Evolutionary conservation across 2,797 vertebrate species (phyloP).

Genomic region (Pseudomugil tenellus): DNA sequence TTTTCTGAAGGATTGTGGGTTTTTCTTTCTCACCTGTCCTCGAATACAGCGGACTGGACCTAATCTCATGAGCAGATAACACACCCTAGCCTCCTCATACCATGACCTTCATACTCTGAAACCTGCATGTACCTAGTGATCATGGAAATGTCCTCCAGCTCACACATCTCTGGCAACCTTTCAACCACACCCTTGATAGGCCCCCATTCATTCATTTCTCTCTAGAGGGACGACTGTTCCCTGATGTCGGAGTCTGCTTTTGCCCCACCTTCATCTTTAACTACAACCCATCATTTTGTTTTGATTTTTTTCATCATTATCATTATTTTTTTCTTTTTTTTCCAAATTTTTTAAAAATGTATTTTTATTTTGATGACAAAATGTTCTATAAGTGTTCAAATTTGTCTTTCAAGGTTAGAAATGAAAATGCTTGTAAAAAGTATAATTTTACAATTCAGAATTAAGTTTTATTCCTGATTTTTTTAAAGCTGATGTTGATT

Average conservation of each 20-base stretch:
- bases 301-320: neutral
- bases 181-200: conserved; percentile 24
- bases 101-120: conserved; percentile 50
- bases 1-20: conserved; percentile 31
- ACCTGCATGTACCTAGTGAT: conserved; percentile 57
- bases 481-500: conserved; percentile 13
- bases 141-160: conserved; percentile 49
- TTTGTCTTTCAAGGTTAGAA: conserved; percentile 23
- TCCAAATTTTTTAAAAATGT: neutral
- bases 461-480: neutral
- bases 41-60: conserved; percentile 52
- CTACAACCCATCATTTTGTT: conserved; percentile 26
- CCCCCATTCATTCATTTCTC: conserved; percentile 35
- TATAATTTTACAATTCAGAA: conserved; percentile 10
- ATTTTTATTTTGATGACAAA: conserved; percentile 26
- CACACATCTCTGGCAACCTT: conserved; percentile 33
- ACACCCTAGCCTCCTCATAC: conserved; percentile 32
- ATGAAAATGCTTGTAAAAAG: conserved; percentile 16
- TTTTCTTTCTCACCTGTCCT: conserved; percentile 27
- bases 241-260: conserved; percentile 36
- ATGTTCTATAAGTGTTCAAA: conserved; percentile 25
- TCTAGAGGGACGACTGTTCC: conserved; percentile 31
- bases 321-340: no score
- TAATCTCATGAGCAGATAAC: conserved; percentile 40
- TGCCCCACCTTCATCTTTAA: conserved; percentile 49